Evolutionary conservation across 2,797 vertebrate species (phyloP).

Genomic region (Miichthys miiuy): DNA sequence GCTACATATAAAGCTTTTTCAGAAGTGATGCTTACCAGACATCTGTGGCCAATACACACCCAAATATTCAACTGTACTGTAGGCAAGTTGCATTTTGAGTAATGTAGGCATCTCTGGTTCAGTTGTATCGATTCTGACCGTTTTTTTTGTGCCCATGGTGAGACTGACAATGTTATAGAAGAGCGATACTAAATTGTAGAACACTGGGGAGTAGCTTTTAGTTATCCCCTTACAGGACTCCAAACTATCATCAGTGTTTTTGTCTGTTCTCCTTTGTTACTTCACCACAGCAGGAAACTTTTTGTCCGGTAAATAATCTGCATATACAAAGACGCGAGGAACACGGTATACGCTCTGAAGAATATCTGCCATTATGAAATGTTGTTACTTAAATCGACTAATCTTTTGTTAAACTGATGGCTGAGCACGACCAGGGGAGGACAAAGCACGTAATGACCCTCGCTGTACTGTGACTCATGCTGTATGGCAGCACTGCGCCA

Average conservation of each 20-base stretch:
- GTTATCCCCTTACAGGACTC: background rate
- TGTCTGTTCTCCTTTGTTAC: conserved; percentile 4
- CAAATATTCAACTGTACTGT: too few species aligned
- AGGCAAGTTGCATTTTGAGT: too few species aligned
- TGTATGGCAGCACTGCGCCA: conserved; percentile 52
- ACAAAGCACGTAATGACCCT: conserved; percentile 57
- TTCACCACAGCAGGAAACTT: background rate
- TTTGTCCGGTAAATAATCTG: conserved; percentile 1
- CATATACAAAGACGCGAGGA: conserved; percentile 11
- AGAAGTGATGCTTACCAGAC: too few species aligned
- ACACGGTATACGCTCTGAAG: background rate
- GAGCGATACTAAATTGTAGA: too few species aligned
- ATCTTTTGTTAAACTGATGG: conserved; percentile 47
- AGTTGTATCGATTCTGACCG: too few species aligned
- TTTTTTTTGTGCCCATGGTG: too few species aligned
- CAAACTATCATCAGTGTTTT: background rate
- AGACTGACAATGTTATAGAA: too few species aligned
- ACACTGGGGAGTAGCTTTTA: too few species aligned
- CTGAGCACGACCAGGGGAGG: conserved; percentile 14
- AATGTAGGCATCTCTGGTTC: too few species aligned
- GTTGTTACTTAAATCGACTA: conserved; percentile 30
- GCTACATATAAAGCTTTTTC: too few species aligned
- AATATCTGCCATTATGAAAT: conserved; percentile 11
- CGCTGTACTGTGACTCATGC: conserved; percentile 52
- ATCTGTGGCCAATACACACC: too few species aligned